A percentile compares a stretch with the other conserved stretches of the same genome.
Evolutionary conservation across 2,797 vertebrate species (phyloP).

Genomic region (Micromesistius poutassou): DNA sequence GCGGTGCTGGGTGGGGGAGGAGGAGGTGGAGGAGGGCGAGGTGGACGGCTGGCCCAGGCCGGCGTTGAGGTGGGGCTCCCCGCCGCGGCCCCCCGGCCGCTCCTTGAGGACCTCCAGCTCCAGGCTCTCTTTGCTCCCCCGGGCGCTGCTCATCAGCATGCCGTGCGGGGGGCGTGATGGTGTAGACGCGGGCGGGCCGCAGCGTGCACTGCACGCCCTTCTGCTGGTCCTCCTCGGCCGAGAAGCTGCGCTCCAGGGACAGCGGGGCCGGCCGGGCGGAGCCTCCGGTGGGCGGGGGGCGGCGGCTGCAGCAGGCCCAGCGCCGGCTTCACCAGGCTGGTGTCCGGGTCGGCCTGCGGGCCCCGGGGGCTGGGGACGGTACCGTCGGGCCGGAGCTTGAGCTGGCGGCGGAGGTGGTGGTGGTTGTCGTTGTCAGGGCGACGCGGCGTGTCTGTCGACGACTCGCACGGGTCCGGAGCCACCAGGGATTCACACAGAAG

Average conservation of each 20-base stretch:
- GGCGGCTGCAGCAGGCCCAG: conserved; percentile 66
- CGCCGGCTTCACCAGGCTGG: conserved; percentile 54
- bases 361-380: conserved; percentile 64
- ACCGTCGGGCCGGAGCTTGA: conserved; percentile 19
- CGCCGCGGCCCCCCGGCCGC: conserved; percentile 60
- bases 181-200: conserved; percentile 88
- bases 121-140: conserved; percentile 83
- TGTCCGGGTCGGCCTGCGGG: conserved; percentile 47
- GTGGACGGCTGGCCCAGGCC: conserved; percentile 59
- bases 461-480: conserved; percentile 83
- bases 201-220: conserved; percentile 80
- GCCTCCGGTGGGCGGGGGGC: conserved; percentile 69
- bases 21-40: conserved; percentile 63
- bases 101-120: conserved; percentile 91
- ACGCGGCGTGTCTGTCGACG: conserved; percentile 63
- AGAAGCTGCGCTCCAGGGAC: conserved; percentile 82
- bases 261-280: conserved; percentile 80
- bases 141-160: conserved; percentile 80
- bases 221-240: conserved; percentile 77
- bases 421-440: conserved; percentile 62
- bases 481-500: conserved; percentile 87
- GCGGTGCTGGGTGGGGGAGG: conserved; percentile 70
- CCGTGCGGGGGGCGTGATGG: conserved; percentile 87
- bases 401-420: conserved; percentile 39
- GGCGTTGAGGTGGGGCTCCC: conserved; percentile 34